Evolutionary conservation across 2,888 invertebrate genomes (phyloP).

Genomic region (Xestoiulus laeticollis): DNA sequence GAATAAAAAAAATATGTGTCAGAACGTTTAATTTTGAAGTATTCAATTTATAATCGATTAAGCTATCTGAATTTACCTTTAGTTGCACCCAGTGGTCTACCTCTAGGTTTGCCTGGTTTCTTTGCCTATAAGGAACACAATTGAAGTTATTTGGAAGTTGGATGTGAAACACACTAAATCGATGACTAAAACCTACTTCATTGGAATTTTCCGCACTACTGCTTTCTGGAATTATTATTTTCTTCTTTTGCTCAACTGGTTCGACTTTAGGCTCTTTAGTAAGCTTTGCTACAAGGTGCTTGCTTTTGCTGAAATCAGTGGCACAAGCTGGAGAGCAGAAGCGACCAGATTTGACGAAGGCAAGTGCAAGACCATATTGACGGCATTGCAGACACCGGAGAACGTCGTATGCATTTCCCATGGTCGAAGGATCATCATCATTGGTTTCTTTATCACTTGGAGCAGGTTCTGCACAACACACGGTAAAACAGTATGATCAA

Average conservation of each 20-base stretch:
- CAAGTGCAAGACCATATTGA: constrained; percentile 82
- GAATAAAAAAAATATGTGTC: neutral
- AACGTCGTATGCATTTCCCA: neutral
- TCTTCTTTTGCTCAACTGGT: neutral
- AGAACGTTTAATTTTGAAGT: neutral
- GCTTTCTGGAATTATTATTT: neutral
- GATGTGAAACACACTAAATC: neutral
- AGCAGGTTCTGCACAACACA: neutral
- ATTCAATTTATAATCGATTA: neutral
- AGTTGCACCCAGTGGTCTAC: neutral
- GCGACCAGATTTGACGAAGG: constrained; percentile 76
- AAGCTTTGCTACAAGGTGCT: neutral
- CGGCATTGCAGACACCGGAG: constrained; percentile 85
- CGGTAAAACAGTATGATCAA: too few species aligned
- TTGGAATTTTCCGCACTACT: neutral
- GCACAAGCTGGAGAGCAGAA: constrained; percentile 77
- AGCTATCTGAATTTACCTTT: neutral
- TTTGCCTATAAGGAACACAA: neutral
- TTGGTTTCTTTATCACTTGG: neutral
- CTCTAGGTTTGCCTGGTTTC: neutral
- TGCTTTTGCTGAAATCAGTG: constrained; percentile 44
- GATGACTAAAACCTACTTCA: neutral
- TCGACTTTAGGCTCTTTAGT: neutral
- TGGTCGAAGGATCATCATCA: neutral
- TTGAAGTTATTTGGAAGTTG: neutral